phyloP scores from a whole-genome alignment of 2,113 vertebrate genomes.

The Fulmarus glacialis region DNA sequence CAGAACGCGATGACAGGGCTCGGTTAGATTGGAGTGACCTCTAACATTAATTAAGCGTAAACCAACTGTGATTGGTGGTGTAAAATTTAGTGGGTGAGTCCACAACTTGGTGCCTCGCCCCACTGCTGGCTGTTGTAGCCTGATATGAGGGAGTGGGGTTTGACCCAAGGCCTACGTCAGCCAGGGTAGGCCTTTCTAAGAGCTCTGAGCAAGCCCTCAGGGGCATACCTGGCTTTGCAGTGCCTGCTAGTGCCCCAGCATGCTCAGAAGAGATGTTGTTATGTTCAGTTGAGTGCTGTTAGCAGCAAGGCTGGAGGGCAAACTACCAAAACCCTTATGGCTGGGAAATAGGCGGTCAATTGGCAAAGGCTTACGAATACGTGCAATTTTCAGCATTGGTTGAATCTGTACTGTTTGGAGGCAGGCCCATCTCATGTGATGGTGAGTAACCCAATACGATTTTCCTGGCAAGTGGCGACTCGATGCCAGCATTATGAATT shows the following conservation, averaged over 20 bases:
- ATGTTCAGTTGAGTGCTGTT: background rate
- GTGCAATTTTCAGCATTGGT: background rate
- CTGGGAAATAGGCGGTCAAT: background rate
- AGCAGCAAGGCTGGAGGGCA: constrained; percentile 1
- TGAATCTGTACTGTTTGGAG: background rate
- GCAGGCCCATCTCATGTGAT: background rate
- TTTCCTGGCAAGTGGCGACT: background rate
- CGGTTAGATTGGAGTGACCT: background rate
- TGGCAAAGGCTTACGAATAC: background rate
- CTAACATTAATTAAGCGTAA: background rate
- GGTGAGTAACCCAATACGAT: background rate
- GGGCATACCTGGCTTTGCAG: background rate
- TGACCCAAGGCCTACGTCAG: background rate
- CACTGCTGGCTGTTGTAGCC: background rate
- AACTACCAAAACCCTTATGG: background rate
- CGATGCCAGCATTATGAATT: background rate
- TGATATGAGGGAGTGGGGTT: background rate
- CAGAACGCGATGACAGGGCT: background rate
- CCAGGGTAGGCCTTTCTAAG: background rate
- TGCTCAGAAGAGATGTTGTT: background rate
- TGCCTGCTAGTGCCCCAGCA: background rate
- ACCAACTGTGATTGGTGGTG: background rate
- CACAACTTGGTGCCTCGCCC: background rate
- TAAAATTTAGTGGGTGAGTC: background rate
- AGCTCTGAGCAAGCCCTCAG: background rate